These are phyloP conservation scores for Girardia tigrina DNA, from an alignment of 2,888 invertebrate species.

Conservation along the genomic window DNA sequence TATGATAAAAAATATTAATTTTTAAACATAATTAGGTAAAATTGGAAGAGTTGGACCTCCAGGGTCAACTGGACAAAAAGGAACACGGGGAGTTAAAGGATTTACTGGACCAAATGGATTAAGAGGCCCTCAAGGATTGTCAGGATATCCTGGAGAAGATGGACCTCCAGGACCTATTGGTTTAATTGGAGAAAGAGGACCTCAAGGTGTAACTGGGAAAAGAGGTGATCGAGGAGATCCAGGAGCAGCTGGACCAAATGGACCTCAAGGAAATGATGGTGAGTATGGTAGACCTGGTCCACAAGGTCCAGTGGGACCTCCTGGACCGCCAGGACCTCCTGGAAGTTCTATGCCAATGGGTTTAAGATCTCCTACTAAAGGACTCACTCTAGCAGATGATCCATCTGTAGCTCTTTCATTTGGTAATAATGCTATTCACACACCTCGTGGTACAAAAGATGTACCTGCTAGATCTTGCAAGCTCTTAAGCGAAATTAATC, in stretches of 20 bases:
- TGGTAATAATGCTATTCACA: background rate
- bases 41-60: background rate
- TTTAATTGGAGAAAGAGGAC: background rate
- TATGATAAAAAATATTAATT: background rate
- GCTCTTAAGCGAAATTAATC: background rate
- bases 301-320: conserved; percentile 14
- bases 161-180: background rate
- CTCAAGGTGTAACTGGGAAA: background rate
- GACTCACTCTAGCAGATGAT: background rate
- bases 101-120: conserved; percentile 19
- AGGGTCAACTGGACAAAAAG: background rate
- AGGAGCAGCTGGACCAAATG: background rate
- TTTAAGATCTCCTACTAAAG: conserved; percentile 9
- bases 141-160: background rate
- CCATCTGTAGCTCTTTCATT: background rate
- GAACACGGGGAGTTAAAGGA: background rate
- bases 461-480: background rate
- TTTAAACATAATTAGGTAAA: background rate
- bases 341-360: background rate
- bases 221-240: conserved; percentile 13
- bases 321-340: background rate
- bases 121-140: background rate
- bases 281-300: background rate
- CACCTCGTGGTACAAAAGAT: background rate
- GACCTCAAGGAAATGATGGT: background rate